phyloP scores from a whole-genome alignment of 2,113 vertebrate genomes.

The Ptilonorhynchus violaceus region DNA sequence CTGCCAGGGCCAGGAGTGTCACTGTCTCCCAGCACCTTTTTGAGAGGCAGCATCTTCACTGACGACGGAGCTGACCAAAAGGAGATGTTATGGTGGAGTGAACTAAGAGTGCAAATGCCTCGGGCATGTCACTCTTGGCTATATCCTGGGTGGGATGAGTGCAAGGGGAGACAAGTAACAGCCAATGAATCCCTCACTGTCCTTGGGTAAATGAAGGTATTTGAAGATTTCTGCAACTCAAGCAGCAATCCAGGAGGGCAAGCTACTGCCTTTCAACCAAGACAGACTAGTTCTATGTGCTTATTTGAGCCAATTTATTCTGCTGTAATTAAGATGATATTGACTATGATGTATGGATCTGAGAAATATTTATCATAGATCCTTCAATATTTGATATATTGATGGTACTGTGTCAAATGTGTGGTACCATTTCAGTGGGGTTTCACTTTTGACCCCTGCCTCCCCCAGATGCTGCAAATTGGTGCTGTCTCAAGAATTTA shows the following conservation, averaged over 20 bases:
- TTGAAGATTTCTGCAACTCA: background rate
- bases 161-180: background rate
- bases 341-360: background rate
- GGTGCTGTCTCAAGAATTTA: background rate
- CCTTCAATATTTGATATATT: background rate
- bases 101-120: background rate
- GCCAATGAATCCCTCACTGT: accelerated
- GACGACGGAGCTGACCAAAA: background rate
- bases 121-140: background rate
- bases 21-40: background rate
- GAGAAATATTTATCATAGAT: background rate
- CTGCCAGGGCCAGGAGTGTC: background rate
- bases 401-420: background rate
- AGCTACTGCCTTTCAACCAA: background rate
- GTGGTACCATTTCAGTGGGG: background rate
- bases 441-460: background rate
- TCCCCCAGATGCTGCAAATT: background rate
- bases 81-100: background rate
- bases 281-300: background rate
- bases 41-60: background rate
- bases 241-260: background rate
- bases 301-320: background rate
- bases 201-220: background rate
- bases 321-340: background rate
- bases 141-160: background rate